These are phyloP conservation scores for Sprattus sprattus DNA, from an alignment of 2,113 vertebrate genomes.

Conservation along the genomic window DNA sequence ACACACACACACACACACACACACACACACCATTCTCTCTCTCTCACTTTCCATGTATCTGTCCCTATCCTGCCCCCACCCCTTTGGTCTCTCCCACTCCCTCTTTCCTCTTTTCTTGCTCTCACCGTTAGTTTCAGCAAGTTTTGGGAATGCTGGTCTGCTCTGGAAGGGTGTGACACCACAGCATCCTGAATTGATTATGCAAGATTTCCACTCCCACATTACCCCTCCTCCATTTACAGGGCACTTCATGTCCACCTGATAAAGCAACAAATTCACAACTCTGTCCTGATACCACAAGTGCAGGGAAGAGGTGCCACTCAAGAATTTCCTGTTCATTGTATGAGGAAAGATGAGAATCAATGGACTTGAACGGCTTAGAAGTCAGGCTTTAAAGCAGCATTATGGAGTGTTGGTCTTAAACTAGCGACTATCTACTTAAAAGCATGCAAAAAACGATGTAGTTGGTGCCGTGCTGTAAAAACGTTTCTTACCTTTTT, in stretches of 20 bases:
- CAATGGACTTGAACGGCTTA: too few relatives aligned
- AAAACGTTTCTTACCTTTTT: too few relatives aligned
- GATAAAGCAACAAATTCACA: background rate
- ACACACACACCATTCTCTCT: background rate
- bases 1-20: too few relatives aligned
- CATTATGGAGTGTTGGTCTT: too few relatives aligned
- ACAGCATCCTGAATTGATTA: constrained; percentile 3
- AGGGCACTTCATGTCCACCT: background rate
- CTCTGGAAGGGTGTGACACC: background rate
- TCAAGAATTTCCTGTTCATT: too few relatives aligned
- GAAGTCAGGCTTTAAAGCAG: too few relatives aligned
- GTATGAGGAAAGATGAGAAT: too few relatives aligned
- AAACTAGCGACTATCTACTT: too few relatives aligned
- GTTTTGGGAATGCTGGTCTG: background rate
- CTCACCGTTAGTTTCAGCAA: background rate
- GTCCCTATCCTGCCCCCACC: background rate
- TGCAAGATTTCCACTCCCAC: background rate
- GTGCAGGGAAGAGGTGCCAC: too few relatives aligned
- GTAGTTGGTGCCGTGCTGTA: too few relatives aligned
- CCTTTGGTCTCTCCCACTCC: background rate
- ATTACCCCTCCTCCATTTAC: background rate
- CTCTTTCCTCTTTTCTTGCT: background rate
- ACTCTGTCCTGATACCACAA: too few relatives aligned
- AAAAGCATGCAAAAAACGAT: too few relatives aligned
- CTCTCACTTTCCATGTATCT: background rate